phyloP scores from a whole-genome alignment of 2,888 invertebrate species.

The Blastobasis lacticolella region DNA sequence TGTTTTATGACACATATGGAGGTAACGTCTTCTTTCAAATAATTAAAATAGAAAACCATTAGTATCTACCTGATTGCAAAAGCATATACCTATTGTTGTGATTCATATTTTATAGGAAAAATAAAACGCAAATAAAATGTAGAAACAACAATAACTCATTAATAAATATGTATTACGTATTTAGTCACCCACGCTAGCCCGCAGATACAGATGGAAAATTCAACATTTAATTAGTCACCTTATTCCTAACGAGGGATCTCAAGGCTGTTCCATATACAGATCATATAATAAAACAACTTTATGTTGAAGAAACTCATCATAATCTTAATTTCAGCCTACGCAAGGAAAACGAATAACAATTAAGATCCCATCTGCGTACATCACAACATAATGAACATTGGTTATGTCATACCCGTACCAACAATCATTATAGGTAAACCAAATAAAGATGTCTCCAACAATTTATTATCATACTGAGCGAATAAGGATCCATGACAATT shows the following conservation, averaged over 20 bases:
- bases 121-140: no score
- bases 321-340: constrained; percentile 60
- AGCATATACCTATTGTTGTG: no score
- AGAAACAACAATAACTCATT: constrained; percentile 29
- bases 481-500: no score
- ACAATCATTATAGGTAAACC: constrained; percentile 7
- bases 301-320: constrained; percentile 62
- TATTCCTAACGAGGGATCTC: constrained; percentile 55
- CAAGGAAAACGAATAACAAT: constrained; percentile 43
- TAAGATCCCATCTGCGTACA: constrained; percentile 19
- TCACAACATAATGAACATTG: constrained; percentile 10
- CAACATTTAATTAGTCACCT: constrained; percentile 63
- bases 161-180: constrained; percentile 36
- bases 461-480: no score
- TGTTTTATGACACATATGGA: no score
- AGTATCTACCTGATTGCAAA: no score
- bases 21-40: no score
- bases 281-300: constrained; percentile 61
- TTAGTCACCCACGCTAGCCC: constrained; percentile 46
- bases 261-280: constrained; percentile 62
- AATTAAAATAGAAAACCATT: no score
- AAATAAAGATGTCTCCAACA: no score
- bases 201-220: constrained; percentile 61
- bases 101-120: no score
- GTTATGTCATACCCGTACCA: not conserved